Conservation (phyloP, 2,113 vertebrate species). For the Trematomus loennbergii region DNA sequence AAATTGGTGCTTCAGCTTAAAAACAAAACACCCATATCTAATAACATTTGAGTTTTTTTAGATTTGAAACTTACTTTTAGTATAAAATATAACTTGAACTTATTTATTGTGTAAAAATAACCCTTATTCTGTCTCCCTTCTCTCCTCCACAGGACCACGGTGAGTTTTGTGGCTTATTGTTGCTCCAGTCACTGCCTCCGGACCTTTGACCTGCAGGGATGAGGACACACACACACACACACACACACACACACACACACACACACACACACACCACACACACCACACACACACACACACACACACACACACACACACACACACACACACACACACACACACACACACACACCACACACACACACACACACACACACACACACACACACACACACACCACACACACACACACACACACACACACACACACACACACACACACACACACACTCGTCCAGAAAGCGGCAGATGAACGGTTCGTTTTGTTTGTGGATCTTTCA, state of each 20-base stretch:
- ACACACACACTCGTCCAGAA: too few relatives aligned
- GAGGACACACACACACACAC: slow-evolving; percentile 60
- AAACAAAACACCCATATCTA: too few relatives aligned
- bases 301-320: background rate
- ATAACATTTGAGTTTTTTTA: too few relatives aligned
- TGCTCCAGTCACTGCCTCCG: slow-evolving; percentile 95
- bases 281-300: background rate
- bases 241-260: background rate
- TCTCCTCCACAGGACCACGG: slow-evolving; percentile 84
- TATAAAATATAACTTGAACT: too few relatives aligned
- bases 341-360: too few relatives aligned
- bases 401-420: too few relatives aligned
- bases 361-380: too few relatives aligned
- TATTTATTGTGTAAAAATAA: too few relatives aligned
- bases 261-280: background rate
- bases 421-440: too few relatives aligned
- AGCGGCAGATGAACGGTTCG: background rate
- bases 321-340: background rate
- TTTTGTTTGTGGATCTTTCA: too few relatives aligned
- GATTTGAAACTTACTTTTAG: too few relatives aligned
- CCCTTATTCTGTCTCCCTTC: background rate
- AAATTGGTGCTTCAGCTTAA: too few relatives aligned
- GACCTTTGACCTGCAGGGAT: slow-evolving; percentile 94
- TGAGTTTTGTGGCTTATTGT: slow-evolving; percentile 98
- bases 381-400: background rate